Base-by-base conservation (phyloP, 2,113 vertebrate genomes). In the Raja brachyura region DNA sequence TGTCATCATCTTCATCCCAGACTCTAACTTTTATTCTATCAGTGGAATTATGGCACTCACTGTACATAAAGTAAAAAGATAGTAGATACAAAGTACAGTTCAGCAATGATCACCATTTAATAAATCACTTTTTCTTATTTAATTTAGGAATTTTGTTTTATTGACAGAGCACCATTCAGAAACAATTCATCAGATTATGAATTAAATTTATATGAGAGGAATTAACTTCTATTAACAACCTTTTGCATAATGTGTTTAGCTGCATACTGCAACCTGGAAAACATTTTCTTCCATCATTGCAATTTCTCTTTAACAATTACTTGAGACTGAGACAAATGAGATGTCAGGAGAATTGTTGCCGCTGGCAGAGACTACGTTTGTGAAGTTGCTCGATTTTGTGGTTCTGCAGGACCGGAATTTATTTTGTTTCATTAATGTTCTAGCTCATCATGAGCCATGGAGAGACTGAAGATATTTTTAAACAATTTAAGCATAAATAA, bases 1-100 rank as follows among this genome's bases (percentile, higher is more conserved):
- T 99, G 95, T 99, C 98, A 61, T 99, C 99, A 9, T 99, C 99
- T 95, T 99, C 99, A 93, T 99, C 99, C 99, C 99, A 99, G 14
- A 99, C 99, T 76, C 99, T 96, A 93, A 99, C 99, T 95, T 99
- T 99, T 95, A 99, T 99, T 94, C 99, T 97, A 93, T 99, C 98
- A 8, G 99, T 99, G 74, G 99, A 99, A 61, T 99, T 99, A 96
- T 99, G 99, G 95, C 98, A 99, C 94, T 99, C 99, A 81, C 99
- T 99, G 96, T 33, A 94, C 95, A 95, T 70, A 94, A 93, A 94
- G 66, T 92, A 66, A 63, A 61, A 63, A 59, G 28, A 48, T 61
- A 76, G n/a, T 8, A 93, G 4, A 93, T 70, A 22, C 77, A 77
- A 54, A 73, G 20, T 48, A 73, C 39, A 92, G 22, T 39, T 68